Evolutionary conservation across 2,113 vertebrate species (phyloP).

Genomic region (Myanophis thanlyinensis): DNA sequence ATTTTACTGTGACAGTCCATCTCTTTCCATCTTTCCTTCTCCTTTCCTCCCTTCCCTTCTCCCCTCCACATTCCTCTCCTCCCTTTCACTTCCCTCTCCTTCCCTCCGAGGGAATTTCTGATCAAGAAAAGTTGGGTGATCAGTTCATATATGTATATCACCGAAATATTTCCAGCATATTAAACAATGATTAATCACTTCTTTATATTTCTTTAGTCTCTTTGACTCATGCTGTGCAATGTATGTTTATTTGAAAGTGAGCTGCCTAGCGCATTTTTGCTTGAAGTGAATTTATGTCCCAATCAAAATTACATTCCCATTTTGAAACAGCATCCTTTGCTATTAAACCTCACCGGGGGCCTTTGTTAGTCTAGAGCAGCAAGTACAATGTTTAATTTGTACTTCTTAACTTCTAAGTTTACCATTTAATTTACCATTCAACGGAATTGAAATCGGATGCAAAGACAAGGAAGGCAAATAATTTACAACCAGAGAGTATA

Average conservation of each 20-base stretch:
- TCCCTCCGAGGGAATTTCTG: slow-evolving; percentile 9
- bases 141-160: slow-evolving; percentile 5
- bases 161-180: slow-evolving; percentile 33
- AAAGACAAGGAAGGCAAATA: slow-evolving; percentile 54
- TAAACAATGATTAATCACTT: slow-evolving; percentile 23
- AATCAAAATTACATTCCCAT: slow-evolving; percentile 31
- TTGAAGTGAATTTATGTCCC: neutral
- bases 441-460: slow-evolving; percentile 32
- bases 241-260: neutral
- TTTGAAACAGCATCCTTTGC: slow-evolving; percentile 7
- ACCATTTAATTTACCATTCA: neutral
- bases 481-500: slow-evolving; percentile 35
- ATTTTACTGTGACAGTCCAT: too few relatives aligned
- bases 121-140: slow-evolving; percentile 32
- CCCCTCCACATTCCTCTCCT: too few relatives aligned
- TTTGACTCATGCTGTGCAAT: slow-evolving; percentile 25
- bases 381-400: slow-evolving; percentile 21
- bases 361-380: slow-evolving; percentile 10
- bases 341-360: slow-evolving; percentile 15
- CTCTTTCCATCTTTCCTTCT: too few relatives aligned
- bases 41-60: too few relatives aligned
- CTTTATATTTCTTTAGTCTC: slow-evolving; percentile 27
- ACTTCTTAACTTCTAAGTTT: neutral
- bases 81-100: too few relatives aligned
- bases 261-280: neutral